phyloP scores from a whole-genome alignment of 2,797 vertebrate genomes.

The Enteromius trimaculatus region DNA sequence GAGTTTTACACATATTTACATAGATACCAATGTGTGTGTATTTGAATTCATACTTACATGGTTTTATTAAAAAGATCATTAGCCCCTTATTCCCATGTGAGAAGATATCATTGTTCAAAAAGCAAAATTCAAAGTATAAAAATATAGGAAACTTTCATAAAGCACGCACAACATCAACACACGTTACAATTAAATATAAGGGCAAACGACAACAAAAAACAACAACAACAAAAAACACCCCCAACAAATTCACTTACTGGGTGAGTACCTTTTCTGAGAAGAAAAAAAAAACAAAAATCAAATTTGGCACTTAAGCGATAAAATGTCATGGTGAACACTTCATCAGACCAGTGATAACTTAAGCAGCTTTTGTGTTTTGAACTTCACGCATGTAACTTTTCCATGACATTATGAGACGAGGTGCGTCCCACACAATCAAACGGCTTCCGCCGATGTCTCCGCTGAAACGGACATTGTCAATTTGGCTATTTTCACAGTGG shows the following conservation, averaged over 20 bases:
- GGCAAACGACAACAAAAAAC: conserved; percentile 64
- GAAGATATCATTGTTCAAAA: conserved; percentile 79
- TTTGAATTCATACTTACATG: conserved; percentile 74
- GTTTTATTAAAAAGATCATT: conserved; percentile 78
- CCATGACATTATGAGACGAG: conserved; percentile 13
- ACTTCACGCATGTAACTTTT: conserved; percentile 41
- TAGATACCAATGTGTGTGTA: conserved; percentile 12
- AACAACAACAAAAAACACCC: conserved; percentile 53
- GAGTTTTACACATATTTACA: conserved; percentile 66
- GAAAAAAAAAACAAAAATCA: conserved; percentile 33
- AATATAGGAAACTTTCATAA: conserved; percentile 81
- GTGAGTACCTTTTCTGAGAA: conserved; percentile 61
- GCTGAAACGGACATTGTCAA: conserved; percentile 99
- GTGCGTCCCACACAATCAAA: conserved; percentile 69
- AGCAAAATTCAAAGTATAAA: conserved; percentile 83
- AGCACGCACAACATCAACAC: conserved; percentile 57
- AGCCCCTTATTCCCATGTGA: conserved; percentile 86
- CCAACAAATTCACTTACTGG: conserved; percentile 38
- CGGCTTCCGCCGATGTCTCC: conserved; percentile 96
- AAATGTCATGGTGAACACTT: conserved; percentile 63
- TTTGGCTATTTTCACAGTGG: conserved; percentile 99
- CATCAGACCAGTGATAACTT: conserved; percentile 62
- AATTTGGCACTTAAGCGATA: conserved; percentile 81
- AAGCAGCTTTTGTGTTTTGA: conserved; percentile 61
- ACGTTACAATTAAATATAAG: conserved; percentile 58